phyloP scores from a whole-genome alignment of 1,140 invertebrate species.

The Anastatus disparis region DNA sequence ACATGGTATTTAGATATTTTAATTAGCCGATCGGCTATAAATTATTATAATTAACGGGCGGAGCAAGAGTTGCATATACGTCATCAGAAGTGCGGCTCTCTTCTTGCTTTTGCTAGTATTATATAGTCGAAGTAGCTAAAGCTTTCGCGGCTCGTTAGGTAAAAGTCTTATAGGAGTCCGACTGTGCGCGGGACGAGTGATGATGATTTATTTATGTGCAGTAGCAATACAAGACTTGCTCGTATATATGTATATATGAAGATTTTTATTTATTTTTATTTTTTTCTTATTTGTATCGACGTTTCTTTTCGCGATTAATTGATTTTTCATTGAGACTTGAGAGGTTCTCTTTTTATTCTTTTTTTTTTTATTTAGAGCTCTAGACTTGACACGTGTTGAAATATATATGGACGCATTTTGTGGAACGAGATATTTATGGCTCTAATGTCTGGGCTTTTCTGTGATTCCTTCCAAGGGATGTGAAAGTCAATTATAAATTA shows the following conservation, averaged over 20 bases:
- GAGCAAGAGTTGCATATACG: conserved; percentile 34
- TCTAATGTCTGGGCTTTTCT: neutral
- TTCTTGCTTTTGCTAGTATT: conserved; percentile 18
- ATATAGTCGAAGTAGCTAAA: too few species aligned
- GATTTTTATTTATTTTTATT: too few species aligned
- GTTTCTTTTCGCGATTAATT: conserved; percentile 32
- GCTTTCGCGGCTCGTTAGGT: conserved; percentile 22
- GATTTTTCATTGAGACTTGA: conserved; percentile 28
- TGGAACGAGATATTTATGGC: neutral
- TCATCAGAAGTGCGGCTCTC: conserved; percentile 18
- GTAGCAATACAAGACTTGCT: neutral
- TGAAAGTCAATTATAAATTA: neutral
- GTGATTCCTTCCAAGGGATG: neutral
- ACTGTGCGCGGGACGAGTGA: conserved; percentile 29
- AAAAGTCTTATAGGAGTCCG: conserved; percentile 10
- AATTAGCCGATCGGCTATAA: conserved; percentile 63
- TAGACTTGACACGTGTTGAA: neutral
- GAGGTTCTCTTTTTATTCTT: too few species aligned
- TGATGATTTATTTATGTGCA: conserved; percentile 44
- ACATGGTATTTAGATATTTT: conserved; percentile 64
- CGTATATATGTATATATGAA: too few species aligned
- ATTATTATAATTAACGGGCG: conserved; percentile 61
- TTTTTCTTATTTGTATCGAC: neutral
- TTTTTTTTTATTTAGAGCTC: too few species aligned
- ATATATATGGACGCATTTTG: neutral